Base-by-base conservation (phyloP, 1,140 invertebrate genomes). In the Drosophila albomicans region DNA sequence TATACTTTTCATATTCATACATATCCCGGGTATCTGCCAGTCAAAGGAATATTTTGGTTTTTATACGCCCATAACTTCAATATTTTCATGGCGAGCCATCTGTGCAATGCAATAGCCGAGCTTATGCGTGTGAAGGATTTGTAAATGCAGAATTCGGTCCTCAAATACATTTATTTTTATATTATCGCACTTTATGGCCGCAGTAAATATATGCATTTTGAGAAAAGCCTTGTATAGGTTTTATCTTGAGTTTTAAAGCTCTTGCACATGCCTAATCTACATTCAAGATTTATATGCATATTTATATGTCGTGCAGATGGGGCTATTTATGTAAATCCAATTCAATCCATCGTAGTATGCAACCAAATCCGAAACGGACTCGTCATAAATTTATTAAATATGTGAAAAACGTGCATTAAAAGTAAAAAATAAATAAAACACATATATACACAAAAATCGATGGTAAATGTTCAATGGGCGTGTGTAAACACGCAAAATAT, bases 391-490 rank as follows among this genome's bases (percentile, higher is more conserved):
- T 64, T 57, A 52, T 57, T 67, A 58, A 74, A 70, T 49, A 73
- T 70, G 58, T 57, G 64, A 49, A 72, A 73, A 80, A 79, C 78
- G 69, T 73, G 74, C 41, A 77, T 49, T 77, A 77, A 77, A 63
- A 66, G 52, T 11, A 28, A 10, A 25, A 25, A 25, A 25, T 25
- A 25, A 25, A 25, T 25, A n/a, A 28, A n/a, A 28, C 35, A 20
- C 35, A 56, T 10, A 59, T 25, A 25, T 25, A 45, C 51, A 54
- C 49, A 54, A 54, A 52, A 54, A 13, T 54, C 51, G n/a, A 54
- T 54, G 30, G 51, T 15, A 6, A 3, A 38, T 38, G 35, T 10
- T 10, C 35, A 54, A 4, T 32, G 30, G 30, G 28, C 10, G 48
- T 25, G 15, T 49, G 16, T 13, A 35, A 25, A 7, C 6, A 32